A percentile compares a stretch with the other conserved stretches of the same genome.
These are phyloP conservation scores for Drosophila guanche DNA, from an alignment of 1,140 invertebrate species.

Conservation along the genomic window DNA sequence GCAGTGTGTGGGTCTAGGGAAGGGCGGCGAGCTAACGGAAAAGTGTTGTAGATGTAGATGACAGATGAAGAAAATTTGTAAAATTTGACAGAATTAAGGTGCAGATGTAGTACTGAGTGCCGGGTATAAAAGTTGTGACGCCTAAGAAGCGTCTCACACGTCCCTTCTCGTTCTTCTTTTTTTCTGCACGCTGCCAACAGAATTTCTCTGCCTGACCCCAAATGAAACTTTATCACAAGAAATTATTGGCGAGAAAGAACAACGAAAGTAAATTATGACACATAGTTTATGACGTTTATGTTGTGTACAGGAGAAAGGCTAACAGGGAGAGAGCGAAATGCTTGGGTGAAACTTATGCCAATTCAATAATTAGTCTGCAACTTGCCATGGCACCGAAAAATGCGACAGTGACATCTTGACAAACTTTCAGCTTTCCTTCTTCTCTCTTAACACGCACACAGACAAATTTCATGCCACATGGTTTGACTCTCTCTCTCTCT, in stretches of 20 bases:
- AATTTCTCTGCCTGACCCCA: not conserved
- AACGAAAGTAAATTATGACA: constrained; percentile 25
- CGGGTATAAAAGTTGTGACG: too few relatives aligned
- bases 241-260: not conserved
- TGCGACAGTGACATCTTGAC: constrained; percentile 52
- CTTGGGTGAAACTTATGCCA: constrained; percentile 74
- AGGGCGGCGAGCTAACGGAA: too few relatives aligned
- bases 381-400: constrained; percentile 48
- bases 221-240: constrained; percentile 4
- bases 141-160: too few relatives aligned
- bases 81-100: too few relatives aligned
- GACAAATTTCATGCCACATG: not conserved
- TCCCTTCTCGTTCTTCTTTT: too few relatives aligned
- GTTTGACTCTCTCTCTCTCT: not conserved
- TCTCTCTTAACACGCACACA: too few relatives aligned
- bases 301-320: constrained; percentile 15
- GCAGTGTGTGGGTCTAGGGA: too few relatives aligned
- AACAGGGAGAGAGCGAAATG: not conserved
- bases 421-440: constrained; percentile 32
- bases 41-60: too few relatives aligned
- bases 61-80: too few relatives aligned
- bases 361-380: constrained; percentile 80
- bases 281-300: constrained; percentile 50
- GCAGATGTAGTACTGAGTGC: too few relatives aligned
- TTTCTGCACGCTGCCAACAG: not conserved